These are phyloP conservation scores for Tetragonula clypearis DNA, from an alignment of 1,140 invertebrate species.

Conservation along the genomic window DNA sequence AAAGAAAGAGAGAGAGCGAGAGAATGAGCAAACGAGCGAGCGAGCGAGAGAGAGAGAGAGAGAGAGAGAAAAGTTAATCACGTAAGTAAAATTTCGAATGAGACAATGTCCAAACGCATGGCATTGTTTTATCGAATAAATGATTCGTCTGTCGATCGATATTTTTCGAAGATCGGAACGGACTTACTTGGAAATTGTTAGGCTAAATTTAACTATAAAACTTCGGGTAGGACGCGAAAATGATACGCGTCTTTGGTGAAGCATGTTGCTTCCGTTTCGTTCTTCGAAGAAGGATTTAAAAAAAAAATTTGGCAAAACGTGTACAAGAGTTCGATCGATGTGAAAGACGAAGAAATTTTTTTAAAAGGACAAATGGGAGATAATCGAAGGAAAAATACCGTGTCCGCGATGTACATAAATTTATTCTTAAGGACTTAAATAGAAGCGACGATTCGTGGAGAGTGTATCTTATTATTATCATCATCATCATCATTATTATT, in stretches of 20 bases:
- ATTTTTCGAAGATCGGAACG: conserved; percentile 31
- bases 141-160: conserved; percentile 12
- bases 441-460: conserved; percentile 39
- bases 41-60: neutral
- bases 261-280: conserved; percentile 5
- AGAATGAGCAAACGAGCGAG: no score
- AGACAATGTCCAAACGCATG: neutral
- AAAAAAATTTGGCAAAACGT: neutral
- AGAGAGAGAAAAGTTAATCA: neutral
- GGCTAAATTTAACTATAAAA: conserved; percentile 21
- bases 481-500: neutral
- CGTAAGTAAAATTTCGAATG: conserved; percentile 7
- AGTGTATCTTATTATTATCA: conserved; percentile 47
- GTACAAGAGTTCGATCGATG: neutral
- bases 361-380: neutral
- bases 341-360: conserved; percentile 2
- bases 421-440: conserved; percentile 54
- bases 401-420: conserved; percentile 53
- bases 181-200: conserved; percentile 7
- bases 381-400: conserved; percentile 21
- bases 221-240: neutral
- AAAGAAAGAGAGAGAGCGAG: neutral
- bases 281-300: conserved; percentile 15
- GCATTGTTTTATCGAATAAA: neutral
- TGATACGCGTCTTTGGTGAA: neutral